Conservation (phyloP, 2,888 invertebrate species). For the Oligia strigilis region DNA sequence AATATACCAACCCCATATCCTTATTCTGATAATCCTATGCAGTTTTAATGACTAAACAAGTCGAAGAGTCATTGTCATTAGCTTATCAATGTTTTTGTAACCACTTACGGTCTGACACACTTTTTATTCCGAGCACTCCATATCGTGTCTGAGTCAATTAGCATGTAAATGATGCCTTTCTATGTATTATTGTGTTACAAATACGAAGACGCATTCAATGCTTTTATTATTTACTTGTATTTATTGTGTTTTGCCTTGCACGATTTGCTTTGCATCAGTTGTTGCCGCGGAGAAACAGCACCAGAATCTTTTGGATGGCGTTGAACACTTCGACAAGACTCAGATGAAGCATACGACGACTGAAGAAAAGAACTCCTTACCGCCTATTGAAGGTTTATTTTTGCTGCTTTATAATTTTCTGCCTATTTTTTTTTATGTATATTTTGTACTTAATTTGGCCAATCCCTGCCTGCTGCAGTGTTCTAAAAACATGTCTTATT, state of each 20-base stretch:
- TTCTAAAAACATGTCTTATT: conserved; percentile 5
- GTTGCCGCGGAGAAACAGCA: conserved; percentile 94
- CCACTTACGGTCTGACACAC: conserved; percentile 66
- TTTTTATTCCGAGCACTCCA: conserved; percentile 62
- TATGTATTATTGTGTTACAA: conserved; percentile 40
- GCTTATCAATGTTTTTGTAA: conserved; percentile 62
- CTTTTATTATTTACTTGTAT: conserved; percentile 64
- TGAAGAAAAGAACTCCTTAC: conserved; percentile 94
- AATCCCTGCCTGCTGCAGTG: conserved; percentile 13
- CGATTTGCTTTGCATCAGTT: conserved; percentile 90
- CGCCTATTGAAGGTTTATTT: conserved; percentile 93
- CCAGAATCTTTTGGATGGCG: conserved; percentile 93
- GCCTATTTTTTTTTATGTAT: conserved; percentile 38
- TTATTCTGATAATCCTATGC: conserved; percentile 53
- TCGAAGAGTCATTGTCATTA: conserved; percentile 59
- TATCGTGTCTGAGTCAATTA: conserved; percentile 43
- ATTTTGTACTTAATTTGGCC: conserved; percentile 16
- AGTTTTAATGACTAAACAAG: conserved; percentile 59
- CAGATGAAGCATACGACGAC: conserved; percentile 94
- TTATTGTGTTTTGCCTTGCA: conserved; percentile 77
- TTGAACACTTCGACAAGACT: conserved; percentile 93
- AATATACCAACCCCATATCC: conserved; percentile 26
- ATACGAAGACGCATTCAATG: conserved; percentile 51
- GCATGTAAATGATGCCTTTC: conserved; percentile 67
- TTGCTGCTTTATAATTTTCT: conserved; percentile 70